Evolutionary conservation across 2,797 vertebrate genomes (phyloP), one percentile per base, ranked within the genome.

Genomic region (Parambassis ranga): DNA sequence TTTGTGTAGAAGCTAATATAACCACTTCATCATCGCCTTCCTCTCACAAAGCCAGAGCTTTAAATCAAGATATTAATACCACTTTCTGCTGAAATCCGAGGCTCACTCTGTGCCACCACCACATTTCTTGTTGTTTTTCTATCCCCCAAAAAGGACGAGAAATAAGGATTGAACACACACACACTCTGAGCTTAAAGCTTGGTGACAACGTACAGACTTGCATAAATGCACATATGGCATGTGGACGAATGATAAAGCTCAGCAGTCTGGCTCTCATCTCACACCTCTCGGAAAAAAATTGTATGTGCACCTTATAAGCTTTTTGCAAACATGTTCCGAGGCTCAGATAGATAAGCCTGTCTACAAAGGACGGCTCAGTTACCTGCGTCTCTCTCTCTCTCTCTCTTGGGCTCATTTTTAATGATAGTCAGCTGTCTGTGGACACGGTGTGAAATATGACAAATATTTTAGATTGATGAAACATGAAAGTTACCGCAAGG

Each of bases 331-430:
- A 64, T 64, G 57, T 61, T 77, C 46, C 49, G 41, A 38, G 31
- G 55, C 65, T 66, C 32, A 56, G 62, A 71, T 22, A 71, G 75
- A 87, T 74, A 81, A 74, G 56, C 77, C 77, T 42, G 49, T 84
- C 63, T 19, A 31, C 60, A 41, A 83, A 68, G 64, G 64, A 69
- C 51, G 46, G 61, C 77, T 77, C 50, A 75, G 52, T 68, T 62
- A 71, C 57, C 59, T 55, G 63, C 63, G 27, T 53, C 10, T 4
- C 56, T 36, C 59, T 76, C 66, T 46, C 52, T 77, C 64, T 70
- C 75, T 73, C 78, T 47, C n/a, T n/a, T n/a, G n/a, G n/a, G n/a
- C n/a, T 56, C 8, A 49, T 79, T 77, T 84, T 65, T 68, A 71
- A 72, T 48, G 50, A 58, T 44, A 62, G 61, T 62, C 51, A 75